These are phyloP conservation scores for Hippocampus mohnikei DNA, from an alignment of 2,113 vertebrate genomes.

Conservation along the genomic window DNA sequence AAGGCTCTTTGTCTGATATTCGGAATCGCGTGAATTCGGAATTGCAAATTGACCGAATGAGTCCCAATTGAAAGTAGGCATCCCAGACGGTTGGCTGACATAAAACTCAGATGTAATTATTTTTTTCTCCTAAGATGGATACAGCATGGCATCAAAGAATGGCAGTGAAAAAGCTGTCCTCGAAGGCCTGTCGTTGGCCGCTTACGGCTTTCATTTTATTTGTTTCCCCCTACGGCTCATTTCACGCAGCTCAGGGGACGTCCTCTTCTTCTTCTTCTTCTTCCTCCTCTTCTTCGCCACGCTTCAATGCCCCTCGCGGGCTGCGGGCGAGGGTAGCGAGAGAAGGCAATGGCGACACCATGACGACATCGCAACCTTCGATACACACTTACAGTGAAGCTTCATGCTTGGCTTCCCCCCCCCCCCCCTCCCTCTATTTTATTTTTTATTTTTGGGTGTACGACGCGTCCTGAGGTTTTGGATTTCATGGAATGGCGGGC, in stretches of 20 bases:
- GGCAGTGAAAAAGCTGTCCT: background rate
- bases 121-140: background rate
- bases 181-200: background rate
- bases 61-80: background rate
- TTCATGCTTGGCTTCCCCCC: constrained; percentile 4
- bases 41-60: background rate
- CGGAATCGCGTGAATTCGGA: background rate
- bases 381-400: background rate
- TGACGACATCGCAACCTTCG: constrained; percentile 21
- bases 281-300: constrained; percentile 22
- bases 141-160: background rate
- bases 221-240: constrained; percentile 23
- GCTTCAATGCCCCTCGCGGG: constrained; percentile 34
- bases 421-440: background rate
- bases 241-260: constrained; percentile 26
- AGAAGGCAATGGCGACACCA: constrained; percentile 17
- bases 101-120: background rate
- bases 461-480: constrained; percentile 57
- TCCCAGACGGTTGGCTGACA: background rate
- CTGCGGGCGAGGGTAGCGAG: background rate
- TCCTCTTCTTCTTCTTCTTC: constrained; percentile 16
- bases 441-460: constrained; percentile 3
- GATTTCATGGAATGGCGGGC: constrained; percentile 44
- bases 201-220: constrained; percentile 3
- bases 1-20: background rate